These are phyloP conservation scores for Saturnia pavonia DNA, from an alignment of 2,888 invertebrate species.

Conservation along the genomic window DNA sequence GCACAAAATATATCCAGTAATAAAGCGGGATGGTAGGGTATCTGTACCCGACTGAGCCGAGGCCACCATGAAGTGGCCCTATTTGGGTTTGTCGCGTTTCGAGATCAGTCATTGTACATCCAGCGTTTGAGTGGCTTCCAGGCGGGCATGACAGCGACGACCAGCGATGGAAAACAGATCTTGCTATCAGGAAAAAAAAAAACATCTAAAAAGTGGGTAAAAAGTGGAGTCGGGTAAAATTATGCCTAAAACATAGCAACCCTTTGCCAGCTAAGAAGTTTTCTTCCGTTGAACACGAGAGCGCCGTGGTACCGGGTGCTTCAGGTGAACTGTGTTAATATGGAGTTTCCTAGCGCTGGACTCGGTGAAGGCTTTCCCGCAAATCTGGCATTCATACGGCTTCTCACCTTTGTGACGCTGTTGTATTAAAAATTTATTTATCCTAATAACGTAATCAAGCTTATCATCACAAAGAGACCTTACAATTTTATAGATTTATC, in stretches of 20 bases:
- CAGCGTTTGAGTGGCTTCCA: too few relatives aligned
- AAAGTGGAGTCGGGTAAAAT: too few relatives aligned
- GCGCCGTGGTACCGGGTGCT: slow-evolving; percentile 32
- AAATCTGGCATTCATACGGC: slow-evolving; percentile 16
- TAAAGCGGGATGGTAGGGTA: too few relatives aligned
- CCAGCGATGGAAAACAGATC: too few relatives aligned
- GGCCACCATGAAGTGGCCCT: too few relatives aligned
- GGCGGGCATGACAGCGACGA: too few relatives aligned
- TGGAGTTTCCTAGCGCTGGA: slow-evolving; percentile 45
- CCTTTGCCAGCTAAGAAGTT: background rate
- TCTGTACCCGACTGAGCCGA: too few relatives aligned
- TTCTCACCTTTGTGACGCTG: background rate
- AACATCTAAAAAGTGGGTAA: too few relatives aligned
- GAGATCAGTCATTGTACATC: too few relatives aligned
- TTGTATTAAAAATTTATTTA: background rate
- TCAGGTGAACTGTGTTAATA: slow-evolving; percentile 47
- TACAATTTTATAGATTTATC: background rate
- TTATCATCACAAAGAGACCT: background rate
- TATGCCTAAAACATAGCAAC: background rate
- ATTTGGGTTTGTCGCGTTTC: too few relatives aligned
- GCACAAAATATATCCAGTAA: too few relatives aligned
- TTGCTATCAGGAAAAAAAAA: too few relatives aligned
- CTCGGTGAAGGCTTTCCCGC: slow-evolving; percentile 27
- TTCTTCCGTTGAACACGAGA: background rate
- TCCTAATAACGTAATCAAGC: background rate